A percentile compares a stretch with the other conserved stretches of the same genome.
phyloP scores from a whole-genome alignment of 1,140 invertebrate species.

The Zaprionus nigranus region DNA sequence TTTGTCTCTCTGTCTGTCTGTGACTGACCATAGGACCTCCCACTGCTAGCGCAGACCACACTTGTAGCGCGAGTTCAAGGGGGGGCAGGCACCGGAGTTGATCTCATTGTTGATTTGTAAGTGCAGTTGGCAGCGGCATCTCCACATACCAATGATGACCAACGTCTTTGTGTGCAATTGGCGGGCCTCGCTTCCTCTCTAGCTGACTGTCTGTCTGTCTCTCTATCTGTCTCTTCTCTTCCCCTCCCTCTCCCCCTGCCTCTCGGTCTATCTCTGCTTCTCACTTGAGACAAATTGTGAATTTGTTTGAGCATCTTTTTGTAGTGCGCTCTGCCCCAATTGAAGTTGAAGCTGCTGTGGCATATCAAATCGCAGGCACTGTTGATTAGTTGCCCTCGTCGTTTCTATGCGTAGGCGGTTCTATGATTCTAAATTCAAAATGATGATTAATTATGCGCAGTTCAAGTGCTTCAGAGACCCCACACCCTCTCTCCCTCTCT shows the following conservation, averaged over 20 bases:
- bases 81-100: background rate
- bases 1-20: constrained; percentile 23
- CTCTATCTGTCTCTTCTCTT: background rate
- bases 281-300: constrained; percentile 83
- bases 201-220: background rate
- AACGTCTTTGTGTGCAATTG: too few relatives aligned
- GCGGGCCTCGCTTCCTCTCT: too few relatives aligned
- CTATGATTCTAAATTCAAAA: constrained; percentile 61
- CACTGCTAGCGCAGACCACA: constrained; percentile 62
- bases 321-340: constrained; percentile 62
- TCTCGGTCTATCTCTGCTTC: background rate
- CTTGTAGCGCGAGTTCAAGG: constrained; percentile 37
- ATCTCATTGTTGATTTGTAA: constrained; percentile 71
- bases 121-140: constrained; percentile 42
- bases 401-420: too few relatives aligned
- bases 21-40: constrained; percentile 68
- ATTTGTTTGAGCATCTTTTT: constrained; percentile 68
- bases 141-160: constrained; percentile 59
- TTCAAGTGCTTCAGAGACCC: constrained; percentile 43
- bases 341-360: constrained; percentile 28
- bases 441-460: constrained; percentile 75
- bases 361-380: background rate
- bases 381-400: constrained; percentile 24
- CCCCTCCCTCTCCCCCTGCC: background rate
- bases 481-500: background rate